A percentile compares a stretch with the other conserved stretches of the same genome.
Evolutionary conservation across 2,888 invertebrate genomes (phyloP).

Genomic region (Pyrrhia umbra): DNA sequence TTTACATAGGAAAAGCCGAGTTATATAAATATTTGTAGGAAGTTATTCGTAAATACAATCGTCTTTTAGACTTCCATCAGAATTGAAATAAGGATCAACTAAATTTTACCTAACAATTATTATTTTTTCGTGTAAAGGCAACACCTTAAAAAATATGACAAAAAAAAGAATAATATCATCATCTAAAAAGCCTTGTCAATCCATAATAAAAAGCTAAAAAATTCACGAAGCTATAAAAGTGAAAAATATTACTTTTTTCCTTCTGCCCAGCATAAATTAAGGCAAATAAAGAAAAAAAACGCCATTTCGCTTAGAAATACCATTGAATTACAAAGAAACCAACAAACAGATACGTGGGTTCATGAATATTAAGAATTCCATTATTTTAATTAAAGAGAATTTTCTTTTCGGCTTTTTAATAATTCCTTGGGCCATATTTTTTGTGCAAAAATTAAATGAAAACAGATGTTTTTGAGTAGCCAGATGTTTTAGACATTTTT

Average conservation of each 20-base stretch:
- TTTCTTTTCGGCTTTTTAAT: conserved; percentile 9
- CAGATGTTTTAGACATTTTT: neutral
- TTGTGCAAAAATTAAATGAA: neutral
- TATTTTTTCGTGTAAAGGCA: neutral
- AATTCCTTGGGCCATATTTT: conserved; percentile 20
- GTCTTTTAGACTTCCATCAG: too few relatives aligned
- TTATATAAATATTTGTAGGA: too few relatives aligned
- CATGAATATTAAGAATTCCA: conserved; percentile 44
- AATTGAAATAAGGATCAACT: too few relatives aligned
- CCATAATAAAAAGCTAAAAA: conserved; percentile 4
- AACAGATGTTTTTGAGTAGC: neutral
- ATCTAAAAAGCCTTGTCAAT: conserved; percentile 11
- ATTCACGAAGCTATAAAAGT: neutral
- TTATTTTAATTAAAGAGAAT: conserved; percentile 44
- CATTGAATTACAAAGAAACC: conserved; percentile 15
- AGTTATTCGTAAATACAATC: too few relatives aligned
- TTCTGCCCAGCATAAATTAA: neutral
- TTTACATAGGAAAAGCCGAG: too few relatives aligned
- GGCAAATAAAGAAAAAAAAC: neutral
- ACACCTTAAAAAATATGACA: neutral
- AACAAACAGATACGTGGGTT: conserved; percentile 4
- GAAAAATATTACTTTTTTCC: neutral
- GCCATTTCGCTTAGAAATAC: neutral
- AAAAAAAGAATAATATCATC: conserved; percentile 11
- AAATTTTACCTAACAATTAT: neutral